Percentiles rank a stretch among this genome's conserved stretches.
Conservation (phyloP, 2,797 vertebrate species). For the Mustela erminea region DNA sequence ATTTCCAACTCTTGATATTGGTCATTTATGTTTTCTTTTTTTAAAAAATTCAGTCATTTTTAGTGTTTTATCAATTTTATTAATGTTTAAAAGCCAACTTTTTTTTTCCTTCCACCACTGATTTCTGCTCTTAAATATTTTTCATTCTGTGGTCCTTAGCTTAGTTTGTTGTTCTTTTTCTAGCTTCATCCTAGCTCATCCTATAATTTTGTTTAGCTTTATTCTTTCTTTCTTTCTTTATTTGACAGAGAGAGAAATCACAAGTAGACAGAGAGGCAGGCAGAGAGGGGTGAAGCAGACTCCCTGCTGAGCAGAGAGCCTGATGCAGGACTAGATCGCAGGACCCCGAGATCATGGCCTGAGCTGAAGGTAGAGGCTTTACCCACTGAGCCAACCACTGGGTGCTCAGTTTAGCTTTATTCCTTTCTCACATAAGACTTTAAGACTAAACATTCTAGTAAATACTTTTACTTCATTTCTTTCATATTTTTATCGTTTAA, state of each 20-base stretch:
- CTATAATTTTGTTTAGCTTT: not conserved
- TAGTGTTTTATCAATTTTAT: not conserved
- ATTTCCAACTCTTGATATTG: not conserved
- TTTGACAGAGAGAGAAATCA: too few relatives aligned
- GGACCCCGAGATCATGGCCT: too few relatives aligned
- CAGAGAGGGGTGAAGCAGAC: too few relatives aligned
- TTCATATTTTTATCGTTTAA: not conserved
- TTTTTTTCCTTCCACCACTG: not conserved
- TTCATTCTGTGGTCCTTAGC: not conserved
- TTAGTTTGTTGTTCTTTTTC: not conserved
- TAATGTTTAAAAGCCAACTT: not conserved
- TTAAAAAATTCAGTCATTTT: not conserved
- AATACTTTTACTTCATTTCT: not conserved
- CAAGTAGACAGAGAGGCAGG: too few relatives aligned
- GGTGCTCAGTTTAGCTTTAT: not conserved
- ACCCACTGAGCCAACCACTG: too few relatives aligned
- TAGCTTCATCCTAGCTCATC: not conserved
- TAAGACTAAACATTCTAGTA: not conserved
- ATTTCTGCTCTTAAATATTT: not conserved
- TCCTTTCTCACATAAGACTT: not conserved
- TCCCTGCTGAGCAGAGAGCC: too few relatives aligned
- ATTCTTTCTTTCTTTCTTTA: too few relatives aligned
- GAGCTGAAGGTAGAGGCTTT: too few relatives aligned
- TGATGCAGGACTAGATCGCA: too few relatives aligned
- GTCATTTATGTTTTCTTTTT: not conserved